Percentiles rank a stretch among this genome's conserved stretches.
These are phyloP conservation scores for Limnephilus marmoratus DNA, from an alignment of 2,888 invertebrate genomes.

Conservation along the genomic window DNA sequence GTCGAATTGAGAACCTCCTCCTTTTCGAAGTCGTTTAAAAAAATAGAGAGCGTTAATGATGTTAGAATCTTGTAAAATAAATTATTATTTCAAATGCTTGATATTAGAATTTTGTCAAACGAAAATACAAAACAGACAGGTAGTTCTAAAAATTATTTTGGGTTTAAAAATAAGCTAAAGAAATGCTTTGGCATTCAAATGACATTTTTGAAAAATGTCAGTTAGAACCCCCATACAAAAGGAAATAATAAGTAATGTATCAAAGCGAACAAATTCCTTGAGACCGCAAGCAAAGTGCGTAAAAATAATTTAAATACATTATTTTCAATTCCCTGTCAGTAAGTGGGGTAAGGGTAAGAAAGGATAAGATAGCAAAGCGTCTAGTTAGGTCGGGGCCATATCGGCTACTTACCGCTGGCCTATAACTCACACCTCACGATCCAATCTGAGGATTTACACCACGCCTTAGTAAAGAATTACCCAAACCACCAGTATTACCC, in stretches of 20 bases:
- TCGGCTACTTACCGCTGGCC: constrained; percentile 50
- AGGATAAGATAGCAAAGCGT: constrained; percentile 36
- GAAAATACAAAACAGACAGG: no score
- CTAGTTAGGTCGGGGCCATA: constrained; percentile 51
- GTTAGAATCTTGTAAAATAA: no score
- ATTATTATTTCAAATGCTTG: no score
- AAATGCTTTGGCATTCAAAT: no score
- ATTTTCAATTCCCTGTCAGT: constrained; percentile 41
- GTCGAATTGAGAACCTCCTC: no score
- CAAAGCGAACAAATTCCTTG: not conserved
- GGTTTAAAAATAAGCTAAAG: no score
- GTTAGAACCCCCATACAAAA: no score
- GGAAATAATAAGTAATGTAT: not conserved
- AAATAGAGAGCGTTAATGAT: no score
- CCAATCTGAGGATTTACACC: constrained; percentile 58
- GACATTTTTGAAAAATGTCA: no score
- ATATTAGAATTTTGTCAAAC: no score
- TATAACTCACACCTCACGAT: constrained; percentile 61
- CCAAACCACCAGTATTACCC: not conserved
- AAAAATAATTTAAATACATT: constrained; percentile 33
- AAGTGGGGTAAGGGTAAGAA: constrained; percentile 24
- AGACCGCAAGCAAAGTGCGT: not conserved
- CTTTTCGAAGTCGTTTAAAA: no score
- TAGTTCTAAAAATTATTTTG: no score
- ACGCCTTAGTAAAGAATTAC: constrained; percentile 49